phyloP scores from a whole-genome alignment of 2,113 vertebrate species.

The Rhea pennata region DNA sequence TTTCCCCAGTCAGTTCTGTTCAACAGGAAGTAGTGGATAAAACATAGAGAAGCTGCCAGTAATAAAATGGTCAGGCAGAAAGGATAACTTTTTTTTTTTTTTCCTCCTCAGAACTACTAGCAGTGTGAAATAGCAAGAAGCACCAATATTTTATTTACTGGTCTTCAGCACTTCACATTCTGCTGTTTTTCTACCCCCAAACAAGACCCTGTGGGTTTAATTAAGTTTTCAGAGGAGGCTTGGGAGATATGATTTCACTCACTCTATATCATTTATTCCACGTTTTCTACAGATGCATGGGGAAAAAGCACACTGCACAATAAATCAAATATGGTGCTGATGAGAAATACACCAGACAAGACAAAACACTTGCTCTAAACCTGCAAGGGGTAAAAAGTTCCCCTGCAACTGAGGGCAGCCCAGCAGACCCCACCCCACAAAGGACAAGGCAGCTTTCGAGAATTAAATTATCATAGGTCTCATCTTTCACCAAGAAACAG shows the following conservation, averaged over 20 bases:
- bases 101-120: background rate
- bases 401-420: background rate
- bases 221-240: slow-evolving; percentile 54
- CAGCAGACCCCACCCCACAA: background rate
- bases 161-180: slow-evolving; percentile 11
- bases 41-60: slow-evolving; percentile 41
- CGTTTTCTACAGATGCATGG: background rate
- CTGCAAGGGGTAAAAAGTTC: background rate
- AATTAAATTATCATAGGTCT: background rate
- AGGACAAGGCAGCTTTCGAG: background rate
- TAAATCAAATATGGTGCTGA: slow-evolving; percentile 5
- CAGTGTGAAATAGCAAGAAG: slow-evolving; percentile 3
- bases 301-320: background rate
- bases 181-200: slow-evolving; percentile 48
- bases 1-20: slow-evolving; percentile 27
- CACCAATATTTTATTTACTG: slow-evolving; percentile 57
- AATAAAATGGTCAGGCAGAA: slow-evolving; percentile 50
- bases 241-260: slow-evolving; percentile 37
- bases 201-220: slow-evolving; percentile 66
- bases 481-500: background rate
- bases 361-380: background rate
- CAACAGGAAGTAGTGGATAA: slow-evolving; percentile 31
- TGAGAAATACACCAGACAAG: background rate
- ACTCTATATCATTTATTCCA: slow-evolving; percentile 41
- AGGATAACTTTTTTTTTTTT: slow-evolving; percentile 12